These are phyloP conservation scores for Catostomus latipinnis DNA, from an alignment of 2,797 vertebrate genomes.

Conservation along the genomic window DNA sequence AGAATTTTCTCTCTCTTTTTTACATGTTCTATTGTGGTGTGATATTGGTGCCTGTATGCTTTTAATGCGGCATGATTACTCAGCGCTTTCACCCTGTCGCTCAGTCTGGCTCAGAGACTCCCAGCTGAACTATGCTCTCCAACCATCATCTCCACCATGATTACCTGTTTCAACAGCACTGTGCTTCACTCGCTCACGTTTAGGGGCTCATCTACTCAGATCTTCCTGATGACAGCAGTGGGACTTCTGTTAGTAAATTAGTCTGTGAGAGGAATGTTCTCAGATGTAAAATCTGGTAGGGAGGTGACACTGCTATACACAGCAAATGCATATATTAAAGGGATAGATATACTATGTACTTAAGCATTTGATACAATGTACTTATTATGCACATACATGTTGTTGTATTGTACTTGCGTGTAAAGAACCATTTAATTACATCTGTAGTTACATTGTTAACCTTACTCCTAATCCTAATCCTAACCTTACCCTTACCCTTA, in stretches of 20 bases:
- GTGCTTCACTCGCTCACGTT: constrained; percentile 33
- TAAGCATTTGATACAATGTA: no score
- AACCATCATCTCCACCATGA: constrained; percentile 48
- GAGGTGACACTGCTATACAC: constrained; percentile 7
- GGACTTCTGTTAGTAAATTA: constrained; percentile 41
- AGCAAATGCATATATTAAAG: constrained; percentile 3
- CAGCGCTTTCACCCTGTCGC: constrained; percentile 69
- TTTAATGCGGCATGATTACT: constrained; percentile 71
- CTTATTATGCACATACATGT: no score
- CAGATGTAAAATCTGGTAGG: constrained; percentile 24
- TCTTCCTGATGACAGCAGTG: constrained; percentile 40
- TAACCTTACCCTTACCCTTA: no score
- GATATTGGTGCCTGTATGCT: constrained; percentile 52
- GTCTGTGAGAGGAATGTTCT: constrained; percentile 40
- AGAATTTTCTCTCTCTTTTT: constrained; percentile 47
- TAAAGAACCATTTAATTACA: no score
- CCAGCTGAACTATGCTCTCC: constrained; percentile 63
- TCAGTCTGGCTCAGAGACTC: constrained; percentile 60
- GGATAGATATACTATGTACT: no score
- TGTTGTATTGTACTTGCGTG: no score
- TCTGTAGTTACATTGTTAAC: no score
- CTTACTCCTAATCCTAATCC: no score
- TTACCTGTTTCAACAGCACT: constrained; percentile 53
- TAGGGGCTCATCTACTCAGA: constrained; percentile 18
- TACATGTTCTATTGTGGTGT: constrained; percentile 48